Conservation (phyloP, 2,888 invertebrate species). For the Isotomurus palustris region DNA sequence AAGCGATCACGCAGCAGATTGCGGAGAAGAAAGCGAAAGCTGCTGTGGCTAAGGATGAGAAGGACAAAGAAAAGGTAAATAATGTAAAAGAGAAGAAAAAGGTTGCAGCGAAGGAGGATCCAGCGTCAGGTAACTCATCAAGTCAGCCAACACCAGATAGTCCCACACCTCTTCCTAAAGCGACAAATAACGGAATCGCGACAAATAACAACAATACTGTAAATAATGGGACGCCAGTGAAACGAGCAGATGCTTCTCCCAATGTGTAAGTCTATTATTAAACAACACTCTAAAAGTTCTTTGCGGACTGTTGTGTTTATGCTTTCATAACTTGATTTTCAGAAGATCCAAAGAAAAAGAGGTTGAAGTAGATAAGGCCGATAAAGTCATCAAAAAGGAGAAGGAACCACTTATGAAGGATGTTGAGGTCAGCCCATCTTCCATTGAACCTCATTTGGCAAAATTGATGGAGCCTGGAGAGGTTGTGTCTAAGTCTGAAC, state of each 20-base stretch:
- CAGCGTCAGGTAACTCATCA: neutral
- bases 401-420: too few species aligned
- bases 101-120: neutral
- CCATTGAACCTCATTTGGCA: too few species aligned
- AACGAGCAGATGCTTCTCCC: neutral
- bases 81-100: slow-evolving; percentile 4
- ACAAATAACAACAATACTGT: neutral
- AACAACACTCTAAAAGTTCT: too few species aligned
- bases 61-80: neutral
- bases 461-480: too few species aligned
- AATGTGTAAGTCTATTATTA: too few species aligned
- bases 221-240: neutral
- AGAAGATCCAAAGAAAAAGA: too few species aligned
- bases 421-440: too few species aligned
- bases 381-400: too few species aligned
- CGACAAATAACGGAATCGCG: neutral
- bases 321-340: too few species aligned
- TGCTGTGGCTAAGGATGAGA: slow-evolving; percentile 1
- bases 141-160: neutral
- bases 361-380: too few species aligned
- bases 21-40: slow-evolving; percentile 16
- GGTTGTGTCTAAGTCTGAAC: too few species aligned
- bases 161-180: neutral
- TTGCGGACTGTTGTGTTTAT: too few species aligned
- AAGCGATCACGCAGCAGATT: slow-evolving; percentile 35